phyloP scores from a whole-genome alignment of 2,888 invertebrate species.

The Hipparchia semele region DNA sequence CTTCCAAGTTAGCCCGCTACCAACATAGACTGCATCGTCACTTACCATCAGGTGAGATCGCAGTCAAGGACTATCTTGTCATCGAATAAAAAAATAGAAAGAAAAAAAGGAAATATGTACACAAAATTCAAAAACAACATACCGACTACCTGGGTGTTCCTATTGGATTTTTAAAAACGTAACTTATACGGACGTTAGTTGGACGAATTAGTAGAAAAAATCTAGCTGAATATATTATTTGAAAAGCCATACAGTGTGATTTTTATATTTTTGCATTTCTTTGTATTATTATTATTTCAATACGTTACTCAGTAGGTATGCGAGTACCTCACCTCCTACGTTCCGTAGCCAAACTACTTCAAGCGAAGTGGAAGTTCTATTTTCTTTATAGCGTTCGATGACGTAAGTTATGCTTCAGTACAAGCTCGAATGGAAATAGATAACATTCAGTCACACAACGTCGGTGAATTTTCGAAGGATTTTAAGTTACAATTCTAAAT shows the following conservation, averaged over 20 bases:
- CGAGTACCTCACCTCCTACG: background rate
- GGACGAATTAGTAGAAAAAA: no score
- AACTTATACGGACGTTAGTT: no score
- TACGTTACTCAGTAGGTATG: background rate
- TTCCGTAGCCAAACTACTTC: constrained; percentile 5
- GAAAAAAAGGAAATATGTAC: no score
- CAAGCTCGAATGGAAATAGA: constrained; percentile 39
- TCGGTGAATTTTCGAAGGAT: constrained; percentile 39
- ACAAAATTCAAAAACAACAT: no score
- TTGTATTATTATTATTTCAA: background rate
- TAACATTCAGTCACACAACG: constrained; percentile 40
- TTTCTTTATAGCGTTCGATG: constrained; percentile 28
- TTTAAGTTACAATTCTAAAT: constrained; percentile 48
- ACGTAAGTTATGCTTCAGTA: constrained; percentile 33
- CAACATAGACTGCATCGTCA: no score
- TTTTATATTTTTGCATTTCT: background rate
- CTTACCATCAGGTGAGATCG: no score
- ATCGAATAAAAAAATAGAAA: no score
- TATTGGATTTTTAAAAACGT: no score
- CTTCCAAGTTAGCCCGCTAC: no score
- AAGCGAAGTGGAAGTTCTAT: constrained; percentile 17
- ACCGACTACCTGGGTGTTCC: no score
- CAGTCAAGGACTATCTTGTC: no score
- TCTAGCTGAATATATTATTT: no score
- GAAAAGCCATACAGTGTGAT: background rate